Evolutionary conservation across 2,113 vertebrate genomes (phyloP), one percentile per base, ranked within the genome.

Genomic region (Cryptomyrus ogoouensis): DNA sequence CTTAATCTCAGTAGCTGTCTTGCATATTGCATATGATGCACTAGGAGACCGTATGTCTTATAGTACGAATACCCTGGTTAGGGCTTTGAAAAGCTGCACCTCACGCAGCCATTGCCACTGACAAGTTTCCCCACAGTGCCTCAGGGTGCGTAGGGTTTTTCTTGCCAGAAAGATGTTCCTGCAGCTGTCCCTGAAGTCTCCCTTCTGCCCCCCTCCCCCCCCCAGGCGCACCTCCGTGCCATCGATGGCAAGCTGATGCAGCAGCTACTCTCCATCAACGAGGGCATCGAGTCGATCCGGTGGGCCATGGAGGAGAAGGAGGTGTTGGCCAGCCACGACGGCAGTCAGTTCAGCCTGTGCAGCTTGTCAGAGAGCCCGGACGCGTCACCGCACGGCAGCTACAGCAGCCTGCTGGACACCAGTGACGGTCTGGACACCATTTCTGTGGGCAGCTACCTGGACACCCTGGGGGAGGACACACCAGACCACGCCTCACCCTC

Each of bases 251-350:
- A 96, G 90, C 96, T 99, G 88, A 98, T 99, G 98, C 97, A 97
- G 86, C 98, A 99, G 93, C 94, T 99, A 0, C 96, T 99, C n/a
- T 92, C 97, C 24, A 98, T 99, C 95, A 99, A 99, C 46, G 98
- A 99, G 91, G 98, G 95, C 88, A 99, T 99, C 24, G 98, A 99
- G 93, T 99, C 98, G 83, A 96, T 99, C 93, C 98, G 98, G 58
- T 99, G 98, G 98, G 95, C 98, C 93, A 97, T 98, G 8, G 98
- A 99, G 66, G 98, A 99, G 94, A 97, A 97, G 90, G 97, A 95
- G 19, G 95, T 96, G 24, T 92, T 95, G 6, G 95, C 96, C 90
- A 99, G 98, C 93, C 96, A 96, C 21, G 98, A 97, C 12, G 97
- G 98, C 95, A 99, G 98, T 92, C 94, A 98, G 93, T 97, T 97